A percentile compares a stretch with the other conserved stretches of the same genome.
phyloP scores from a whole-genome alignment of 2,888 invertebrate genomes.

The Lysandra coridon region DNA sequence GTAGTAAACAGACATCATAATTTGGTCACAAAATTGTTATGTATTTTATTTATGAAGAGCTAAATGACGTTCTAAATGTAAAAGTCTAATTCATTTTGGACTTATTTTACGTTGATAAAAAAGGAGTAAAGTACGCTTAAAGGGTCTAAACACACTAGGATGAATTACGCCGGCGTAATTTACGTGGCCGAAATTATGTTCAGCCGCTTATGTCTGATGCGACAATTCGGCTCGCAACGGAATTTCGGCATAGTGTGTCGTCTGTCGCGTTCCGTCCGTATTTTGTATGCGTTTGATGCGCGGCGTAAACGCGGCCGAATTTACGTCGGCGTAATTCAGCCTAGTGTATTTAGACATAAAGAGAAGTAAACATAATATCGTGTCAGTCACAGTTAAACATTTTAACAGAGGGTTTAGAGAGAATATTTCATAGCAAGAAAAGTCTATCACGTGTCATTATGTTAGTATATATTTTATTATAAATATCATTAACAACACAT shows the following conservation, averaged over 20 bases:
- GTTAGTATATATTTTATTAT: background rate
- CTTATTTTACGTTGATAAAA: background rate
- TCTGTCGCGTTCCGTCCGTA: no score
- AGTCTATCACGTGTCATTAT: background rate
- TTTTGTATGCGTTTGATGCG: no score
- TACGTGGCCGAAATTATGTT: no score
- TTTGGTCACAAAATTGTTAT: background rate
- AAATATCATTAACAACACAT: constrained; percentile 19
- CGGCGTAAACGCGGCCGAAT: no score
- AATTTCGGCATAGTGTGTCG: no score
- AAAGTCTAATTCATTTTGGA: background rate
- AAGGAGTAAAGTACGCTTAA: background rate
- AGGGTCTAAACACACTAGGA: no score
- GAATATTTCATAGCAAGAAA: background rate
- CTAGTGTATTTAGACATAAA: no score
- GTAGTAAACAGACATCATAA: background rate
- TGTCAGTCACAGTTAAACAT: background rate
- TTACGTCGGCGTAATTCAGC: no score
- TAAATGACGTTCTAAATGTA: background rate
- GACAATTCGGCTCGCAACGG: no score
- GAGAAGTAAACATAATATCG: background rate
- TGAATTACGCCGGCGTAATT: no score
- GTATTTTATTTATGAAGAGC: background rate
- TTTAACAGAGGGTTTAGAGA: background rate
- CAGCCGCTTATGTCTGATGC: no score